These are phyloP conservation scores for Cichlasoma orientale DNA, from an alignment of 2,797 vertebrate species.

Conservation along the genomic window DNA sequence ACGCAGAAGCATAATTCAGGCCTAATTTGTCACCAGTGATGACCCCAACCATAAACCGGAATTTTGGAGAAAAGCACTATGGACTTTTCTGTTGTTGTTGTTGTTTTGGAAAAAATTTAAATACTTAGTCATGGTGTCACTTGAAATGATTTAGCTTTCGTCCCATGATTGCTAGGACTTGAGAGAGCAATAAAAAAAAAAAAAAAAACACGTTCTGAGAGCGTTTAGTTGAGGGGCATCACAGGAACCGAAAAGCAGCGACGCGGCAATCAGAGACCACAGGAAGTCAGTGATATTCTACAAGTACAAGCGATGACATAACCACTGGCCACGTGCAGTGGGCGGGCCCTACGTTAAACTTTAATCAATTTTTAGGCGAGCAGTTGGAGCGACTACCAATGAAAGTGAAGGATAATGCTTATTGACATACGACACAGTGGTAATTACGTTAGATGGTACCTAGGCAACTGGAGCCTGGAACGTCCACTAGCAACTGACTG, in stretches of 20 bases:
- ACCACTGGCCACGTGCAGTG: background rate
- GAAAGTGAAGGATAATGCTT: background rate
- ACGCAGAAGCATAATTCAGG: too few relatives aligned
- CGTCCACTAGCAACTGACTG: background rate
- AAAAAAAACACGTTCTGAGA: background rate
- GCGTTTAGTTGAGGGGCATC: background rate
- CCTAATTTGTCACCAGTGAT: background rate
- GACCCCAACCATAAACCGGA: background rate
- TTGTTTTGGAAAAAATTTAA: too few relatives aligned
- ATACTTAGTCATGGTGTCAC: too few relatives aligned
- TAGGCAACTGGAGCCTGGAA: background rate
- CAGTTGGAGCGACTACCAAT: background rate
- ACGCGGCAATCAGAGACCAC: background rate
- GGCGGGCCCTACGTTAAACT: background rate
- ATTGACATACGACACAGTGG: background rate
- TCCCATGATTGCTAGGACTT: background rate
- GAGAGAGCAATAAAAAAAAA: background rate
- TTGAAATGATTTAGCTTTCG: too few relatives aligned
- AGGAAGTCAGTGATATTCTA: background rate
- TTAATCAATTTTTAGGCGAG: background rate
- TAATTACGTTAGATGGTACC: background rate
- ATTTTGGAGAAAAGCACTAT: background rate
- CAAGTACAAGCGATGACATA: background rate
- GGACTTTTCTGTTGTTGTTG: too few relatives aligned
- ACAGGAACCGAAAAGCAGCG: background rate